Evolutionary conservation across 64 coral and sea anemone genomes (phyloP), one percentile per base, ranked within the genome.

Genomic region (Stichodactyla mertensii): DNA sequence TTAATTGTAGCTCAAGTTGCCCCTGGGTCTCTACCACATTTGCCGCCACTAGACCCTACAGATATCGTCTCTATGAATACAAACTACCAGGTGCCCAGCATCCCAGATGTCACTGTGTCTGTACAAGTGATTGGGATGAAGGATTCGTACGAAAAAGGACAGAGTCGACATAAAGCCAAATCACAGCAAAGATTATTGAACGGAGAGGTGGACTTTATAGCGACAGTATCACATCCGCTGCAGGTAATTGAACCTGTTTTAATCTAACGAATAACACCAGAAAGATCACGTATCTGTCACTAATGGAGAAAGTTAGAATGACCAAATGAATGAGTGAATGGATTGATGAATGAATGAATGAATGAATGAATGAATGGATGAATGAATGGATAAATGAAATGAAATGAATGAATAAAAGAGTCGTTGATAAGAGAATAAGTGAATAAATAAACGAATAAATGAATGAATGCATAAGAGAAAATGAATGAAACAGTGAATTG

Each of bases 91-190:
- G 24, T 23, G 26, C 69, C 69, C 22, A 74, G 36, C 22, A 74
- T 31, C 4, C 22, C 69, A 74, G 69, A 74, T 53, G 78, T 81
- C 12, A 55, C 69, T 31, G 79, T 83, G 10, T 81, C 83, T 22
- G 88, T 97, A 3, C 91, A 89, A 60, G 85, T 90, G 16, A 59
- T 93, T 18, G 94, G 92, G 59, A 83, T 97, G 54, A 97, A 86
- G 77, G 91, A 86, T 7, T 87, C 86, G 31, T 97, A 97, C 51
- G 90, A 92, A 36, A 97, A 97, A 22, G 94, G 94, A 15, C 94
- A 97, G 51, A 97, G 91, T 64, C 86, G 94, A n/a, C 79, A 91
- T 14, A 97, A 97, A 16, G 94, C 94, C 12, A 97, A 89, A 84
- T 97, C 94, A 10, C 89, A 97, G 79, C 94, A 97, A 58, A 77